phyloP scores from a whole-genome alignment of 2,888 invertebrate species.

The Apocheima hispidaria region DNA sequence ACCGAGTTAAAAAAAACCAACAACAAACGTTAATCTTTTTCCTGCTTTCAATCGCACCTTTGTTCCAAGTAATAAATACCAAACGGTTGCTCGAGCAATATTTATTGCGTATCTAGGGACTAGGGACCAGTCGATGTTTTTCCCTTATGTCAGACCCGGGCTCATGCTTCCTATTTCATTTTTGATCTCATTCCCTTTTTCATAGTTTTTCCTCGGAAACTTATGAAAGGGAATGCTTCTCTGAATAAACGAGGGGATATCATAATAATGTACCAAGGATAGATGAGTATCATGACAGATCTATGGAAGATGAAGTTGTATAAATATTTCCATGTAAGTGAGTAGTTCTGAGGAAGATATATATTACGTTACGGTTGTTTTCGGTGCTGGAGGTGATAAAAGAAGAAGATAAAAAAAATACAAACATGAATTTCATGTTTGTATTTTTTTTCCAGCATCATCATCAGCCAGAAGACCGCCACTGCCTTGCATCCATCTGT shows the following conservation, averaged over 20 bases:
- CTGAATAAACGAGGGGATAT: neutral
- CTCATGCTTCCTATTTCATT: neutral
- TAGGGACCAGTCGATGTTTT: slow-evolving; percentile 5
- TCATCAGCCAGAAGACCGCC: no score
- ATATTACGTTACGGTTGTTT: neutral
- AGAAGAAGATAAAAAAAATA: no score
- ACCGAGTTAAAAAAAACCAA: no score
- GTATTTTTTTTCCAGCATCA: neutral
- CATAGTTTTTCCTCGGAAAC: neutral
- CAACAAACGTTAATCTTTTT: no score
- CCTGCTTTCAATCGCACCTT: neutral
- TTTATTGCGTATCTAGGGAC: slow-evolving; percentile 6
- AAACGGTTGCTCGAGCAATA: slow-evolving; percentile 4
- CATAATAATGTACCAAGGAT: no score
- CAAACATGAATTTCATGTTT: neutral
- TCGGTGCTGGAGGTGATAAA: neutral
- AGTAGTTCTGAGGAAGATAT: neutral
- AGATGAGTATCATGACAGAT: neutral
- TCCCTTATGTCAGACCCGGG: neutral
- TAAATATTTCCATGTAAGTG: neutral
- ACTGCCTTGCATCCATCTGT: no score
- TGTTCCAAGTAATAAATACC: neutral
- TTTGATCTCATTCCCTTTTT: neutral
- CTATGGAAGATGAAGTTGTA: neutral
- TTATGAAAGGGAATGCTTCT: neutral